Evolutionary conservation across 2,113 vertebrate genomes (phyloP).

Genomic region (Pyrgilauda ruficollis): DNA sequence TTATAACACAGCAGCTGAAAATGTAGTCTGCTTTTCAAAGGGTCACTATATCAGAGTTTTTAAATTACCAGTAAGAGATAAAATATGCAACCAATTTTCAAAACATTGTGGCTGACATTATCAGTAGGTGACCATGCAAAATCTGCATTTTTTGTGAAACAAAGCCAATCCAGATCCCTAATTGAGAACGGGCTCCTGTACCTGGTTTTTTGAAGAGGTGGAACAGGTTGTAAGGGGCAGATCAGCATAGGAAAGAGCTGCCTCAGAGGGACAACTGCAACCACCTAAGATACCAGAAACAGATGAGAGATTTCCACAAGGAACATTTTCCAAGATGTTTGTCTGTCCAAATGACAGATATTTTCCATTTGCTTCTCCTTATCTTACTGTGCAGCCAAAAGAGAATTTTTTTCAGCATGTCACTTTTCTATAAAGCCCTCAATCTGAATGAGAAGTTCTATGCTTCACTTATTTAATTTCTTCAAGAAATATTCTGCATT

Average conservation of each 20-base stretch:
- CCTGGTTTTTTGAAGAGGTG: not conserved
- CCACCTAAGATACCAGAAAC: not conserved
- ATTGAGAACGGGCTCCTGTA: accelerated
- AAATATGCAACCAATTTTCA: not conserved
- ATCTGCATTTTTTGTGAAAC: not conserved
- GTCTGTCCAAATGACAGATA: not conserved
- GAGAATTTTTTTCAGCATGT: not conserved
- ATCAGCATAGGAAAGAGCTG: not conserved
- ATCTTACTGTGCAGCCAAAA: not conserved
- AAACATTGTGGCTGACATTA: not conserved
- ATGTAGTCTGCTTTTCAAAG: not conserved
- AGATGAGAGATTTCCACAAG: not conserved
- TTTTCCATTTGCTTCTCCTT: not conserved
- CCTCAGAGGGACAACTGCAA: not conserved
- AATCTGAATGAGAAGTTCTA: not conserved
- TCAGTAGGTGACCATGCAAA: not conserved
- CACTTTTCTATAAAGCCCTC: not conserved
- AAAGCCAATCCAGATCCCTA: not conserved
- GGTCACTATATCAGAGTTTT: not conserved
- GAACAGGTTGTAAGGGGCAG: accelerated
- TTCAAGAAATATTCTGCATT: not conserved
- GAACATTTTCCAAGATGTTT: not conserved
- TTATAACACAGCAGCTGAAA: not conserved
- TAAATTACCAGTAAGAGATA: not conserved
- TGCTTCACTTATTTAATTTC: not conserved